A percentile compares a stretch with the other conserved stretches of the same genome.
phyloP scores from a whole-genome alignment of 2,113 vertebrate species.

The Rhinichthys klamathensis region DNA sequence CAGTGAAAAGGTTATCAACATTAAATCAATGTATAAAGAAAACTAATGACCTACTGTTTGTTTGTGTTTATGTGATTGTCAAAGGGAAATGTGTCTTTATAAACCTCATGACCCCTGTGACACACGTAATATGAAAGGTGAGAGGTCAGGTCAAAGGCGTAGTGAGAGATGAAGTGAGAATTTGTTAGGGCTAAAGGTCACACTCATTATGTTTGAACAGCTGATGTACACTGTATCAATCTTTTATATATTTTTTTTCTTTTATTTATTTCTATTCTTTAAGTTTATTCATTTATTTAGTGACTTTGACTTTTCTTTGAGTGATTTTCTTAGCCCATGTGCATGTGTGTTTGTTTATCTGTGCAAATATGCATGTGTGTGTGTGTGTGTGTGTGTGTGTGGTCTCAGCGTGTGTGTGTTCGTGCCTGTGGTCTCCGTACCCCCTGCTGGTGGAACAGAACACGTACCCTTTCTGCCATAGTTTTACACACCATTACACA shows the following conservation, averaged over 20 bases:
- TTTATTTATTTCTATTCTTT: not conserved
- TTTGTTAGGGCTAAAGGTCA: constrained; percentile 26
- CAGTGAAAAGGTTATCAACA: not conserved
- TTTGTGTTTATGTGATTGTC: not conserved
- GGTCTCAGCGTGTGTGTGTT: constrained; percentile 21
- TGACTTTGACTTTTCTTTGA: not conserved
- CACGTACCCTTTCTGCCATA: not conserved
- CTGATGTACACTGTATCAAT: constrained; percentile 9
- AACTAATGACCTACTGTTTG: not conserved
- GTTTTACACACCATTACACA: constrained; percentile 27
- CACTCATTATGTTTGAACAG: constrained; percentile 10
- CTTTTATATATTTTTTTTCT: not conserved
- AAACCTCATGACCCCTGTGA: not conserved
- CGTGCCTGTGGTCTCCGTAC: not conserved
- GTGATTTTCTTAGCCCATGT: not conserved
- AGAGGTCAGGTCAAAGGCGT: constrained; percentile 11
- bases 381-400: constrained; percentile 38
- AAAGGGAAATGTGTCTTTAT: not conserved
- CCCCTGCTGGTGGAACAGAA: constrained; percentile 24
- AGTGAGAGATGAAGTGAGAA: constrained; percentile 20
- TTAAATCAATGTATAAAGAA: not conserved
- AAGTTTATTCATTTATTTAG: not conserved
- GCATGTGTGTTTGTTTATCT: constrained; percentile 43
- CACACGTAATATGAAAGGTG: not conserved
- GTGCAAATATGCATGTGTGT: not conserved